phyloP scores from a whole-genome alignment of 2,797 vertebrate genomes.

The Brachymystax lenok region DNA sequence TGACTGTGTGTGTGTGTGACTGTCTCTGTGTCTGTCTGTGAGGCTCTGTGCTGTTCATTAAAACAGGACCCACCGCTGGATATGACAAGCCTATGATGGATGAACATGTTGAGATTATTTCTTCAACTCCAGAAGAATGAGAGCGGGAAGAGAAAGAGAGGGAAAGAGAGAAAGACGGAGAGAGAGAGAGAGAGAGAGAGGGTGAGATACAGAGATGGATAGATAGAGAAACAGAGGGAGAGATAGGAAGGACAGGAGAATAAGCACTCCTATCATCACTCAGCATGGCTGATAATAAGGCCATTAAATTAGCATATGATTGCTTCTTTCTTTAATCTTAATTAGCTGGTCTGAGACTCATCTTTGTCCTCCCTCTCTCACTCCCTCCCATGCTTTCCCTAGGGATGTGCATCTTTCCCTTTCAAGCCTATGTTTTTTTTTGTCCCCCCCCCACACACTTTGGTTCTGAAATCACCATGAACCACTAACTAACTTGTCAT shows the following conservation, averaged over 20 bases:
- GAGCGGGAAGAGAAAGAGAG: not conserved
- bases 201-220: too few relatives aligned
- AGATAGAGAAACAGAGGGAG: not conserved
- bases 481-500: too few relatives aligned
- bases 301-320: conserved; percentile 50
- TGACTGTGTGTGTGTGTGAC: too few relatives aligned
- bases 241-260: conserved; percentile 4
- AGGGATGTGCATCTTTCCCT: too few relatives aligned
- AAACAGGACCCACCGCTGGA: conserved; percentile 9
- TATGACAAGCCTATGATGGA: conserved; percentile 40
- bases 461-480: too few relatives aligned
- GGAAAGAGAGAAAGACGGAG: too few relatives aligned
- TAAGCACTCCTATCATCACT: conserved; percentile 20
- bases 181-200: too few relatives aligned
- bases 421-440: too few relatives aligned
- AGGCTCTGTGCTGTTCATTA: conserved; percentile 22
- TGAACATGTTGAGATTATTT: conserved; percentile 33
- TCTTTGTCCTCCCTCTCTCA: not conserved
- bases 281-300: conserved; percentile 27
- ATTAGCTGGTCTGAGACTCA: conserved; percentile 38
- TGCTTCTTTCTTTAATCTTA: conserved; percentile 39
- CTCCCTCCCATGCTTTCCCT: conserved; percentile 18
- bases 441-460: too few relatives aligned
- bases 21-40: not conserved
- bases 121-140: not conserved